Evolutionary conservation across 2,888 invertebrate species (phyloP).

Genomic region (Psococerastis gibbosa): DNA sequence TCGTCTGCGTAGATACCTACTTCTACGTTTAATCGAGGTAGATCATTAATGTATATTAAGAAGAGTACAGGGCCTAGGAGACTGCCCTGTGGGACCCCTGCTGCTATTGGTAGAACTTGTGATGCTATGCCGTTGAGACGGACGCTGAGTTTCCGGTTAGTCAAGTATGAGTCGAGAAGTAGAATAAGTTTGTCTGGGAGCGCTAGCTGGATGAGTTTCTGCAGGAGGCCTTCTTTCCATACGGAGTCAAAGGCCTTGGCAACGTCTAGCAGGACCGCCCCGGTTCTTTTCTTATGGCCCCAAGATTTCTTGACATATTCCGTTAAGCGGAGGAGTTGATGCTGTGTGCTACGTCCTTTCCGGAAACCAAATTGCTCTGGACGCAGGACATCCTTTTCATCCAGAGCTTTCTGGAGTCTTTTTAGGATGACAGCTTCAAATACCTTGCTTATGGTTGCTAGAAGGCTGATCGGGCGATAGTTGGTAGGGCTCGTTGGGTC

Average conservation of each 20-base stretch:
- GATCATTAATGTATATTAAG: background rate
- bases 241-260: conserved; percentile 22
- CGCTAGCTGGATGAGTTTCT: conserved; percentile 16
- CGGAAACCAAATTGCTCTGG: no score
- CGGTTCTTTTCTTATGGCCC: conserved; percentile 18
- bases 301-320: conserved; percentile 18
- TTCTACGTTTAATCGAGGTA: no score
- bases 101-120: background rate
- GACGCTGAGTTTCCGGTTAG: background rate
- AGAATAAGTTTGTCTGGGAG: conserved; percentile 1
- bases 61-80: background rate
- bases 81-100: conserved; percentile 9
- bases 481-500: conserved; percentile 16
- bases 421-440: conserved; percentile 17
- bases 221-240: conserved; percentile 20
- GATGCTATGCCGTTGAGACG: background rate
- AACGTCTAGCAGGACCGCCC: conserved; percentile 20
- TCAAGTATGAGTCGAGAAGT: background rate
- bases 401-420: conserved; percentile 15
- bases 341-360: no score
- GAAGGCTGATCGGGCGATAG: conserved; percentile 20
- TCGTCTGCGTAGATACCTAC: no score
- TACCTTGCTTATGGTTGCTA: conserved; percentile 19
- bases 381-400: no score
- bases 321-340: conserved; percentile 19